Percentiles rank a stretch among this genome's conserved stretches.
Conservation (phyloP, 1,140 invertebrate species). For the Stegodyphus mimosarum region DNA sequence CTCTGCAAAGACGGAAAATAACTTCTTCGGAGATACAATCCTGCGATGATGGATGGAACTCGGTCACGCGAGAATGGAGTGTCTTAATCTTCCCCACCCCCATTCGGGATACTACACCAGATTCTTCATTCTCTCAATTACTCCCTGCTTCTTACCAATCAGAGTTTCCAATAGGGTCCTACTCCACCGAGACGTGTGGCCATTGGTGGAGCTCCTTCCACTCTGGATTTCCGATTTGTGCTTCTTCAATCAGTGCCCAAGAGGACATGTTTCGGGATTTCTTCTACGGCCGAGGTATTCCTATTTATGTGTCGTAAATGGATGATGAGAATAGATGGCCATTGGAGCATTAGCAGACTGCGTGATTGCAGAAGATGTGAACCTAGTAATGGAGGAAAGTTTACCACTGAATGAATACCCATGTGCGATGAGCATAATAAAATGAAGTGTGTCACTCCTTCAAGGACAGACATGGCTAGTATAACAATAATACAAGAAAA, state of each 20-base stretch:
- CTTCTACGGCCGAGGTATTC: neutral
- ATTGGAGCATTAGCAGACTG: neutral
- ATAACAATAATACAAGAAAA: no score
- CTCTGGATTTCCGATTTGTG: slow-evolving; percentile 40
- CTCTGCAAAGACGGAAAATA: slow-evolving; percentile 19
- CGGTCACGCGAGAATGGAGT: slow-evolving; percentile 35
- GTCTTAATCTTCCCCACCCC: slow-evolving; percentile 1
- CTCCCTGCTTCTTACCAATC: slow-evolving; percentile 37
- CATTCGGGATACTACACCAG: neutral
- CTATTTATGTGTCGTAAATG: neutral
- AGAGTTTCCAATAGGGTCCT: slow-evolving; percentile 8
- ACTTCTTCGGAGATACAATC: slow-evolving; percentile 30
- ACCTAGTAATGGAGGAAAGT: no score
- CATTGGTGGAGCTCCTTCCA: neutral
- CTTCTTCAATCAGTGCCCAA: slow-evolving; percentile 20
- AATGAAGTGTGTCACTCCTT: no score
- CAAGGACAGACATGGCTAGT: no score
- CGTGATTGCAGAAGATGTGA: neutral
- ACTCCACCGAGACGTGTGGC: neutral
- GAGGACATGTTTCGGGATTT: neutral
- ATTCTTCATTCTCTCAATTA: slow-evolving; percentile 50
- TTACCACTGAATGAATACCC: no score
- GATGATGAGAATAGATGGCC: neutral
- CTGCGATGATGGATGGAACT: slow-evolving; percentile 40
- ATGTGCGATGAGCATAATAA: no score